phyloP scores from a whole-genome alignment of 2,888 invertebrate genomes.

The Ametastegia equiseti region DNA sequence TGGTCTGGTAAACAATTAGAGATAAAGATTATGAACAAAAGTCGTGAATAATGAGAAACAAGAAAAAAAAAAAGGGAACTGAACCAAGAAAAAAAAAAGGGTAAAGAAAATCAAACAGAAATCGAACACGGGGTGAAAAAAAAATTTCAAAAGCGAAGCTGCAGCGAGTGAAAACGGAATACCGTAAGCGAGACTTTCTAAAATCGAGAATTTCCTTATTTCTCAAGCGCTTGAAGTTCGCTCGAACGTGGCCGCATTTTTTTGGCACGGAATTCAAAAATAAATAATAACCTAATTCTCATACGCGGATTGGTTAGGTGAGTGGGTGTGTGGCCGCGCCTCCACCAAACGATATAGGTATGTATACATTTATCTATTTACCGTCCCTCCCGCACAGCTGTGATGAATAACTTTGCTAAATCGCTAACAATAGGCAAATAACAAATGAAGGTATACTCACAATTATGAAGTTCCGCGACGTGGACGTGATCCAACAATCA shows the following conservation, averaged over 20 bases:
- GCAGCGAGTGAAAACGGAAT: background rate
- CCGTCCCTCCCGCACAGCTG: slow-evolving; percentile 9
- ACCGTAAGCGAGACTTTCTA: background rate
- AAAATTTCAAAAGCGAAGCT: background rate
- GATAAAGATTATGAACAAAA: background rate
- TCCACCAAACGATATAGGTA: slow-evolving; percentile 23
- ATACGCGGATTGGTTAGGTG: slow-evolving; percentile 12
- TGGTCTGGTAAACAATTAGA: background rate
- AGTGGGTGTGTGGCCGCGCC: slow-evolving; percentile 40
- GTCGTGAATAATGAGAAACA: background rate
- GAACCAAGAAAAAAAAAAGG: background rate
- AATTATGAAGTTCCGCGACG: background rate
- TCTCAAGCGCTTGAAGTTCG: background rate
- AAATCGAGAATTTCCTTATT: background rate
- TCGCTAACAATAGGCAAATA: background rate
- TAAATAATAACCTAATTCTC: background rate
- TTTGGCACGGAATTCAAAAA: background rate
- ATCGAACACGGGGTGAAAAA: background rate
- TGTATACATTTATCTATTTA: background rate
- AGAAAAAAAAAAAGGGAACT: background rate
- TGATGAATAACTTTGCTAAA: background rate
- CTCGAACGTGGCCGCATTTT: background rate
- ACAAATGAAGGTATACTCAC: background rate
- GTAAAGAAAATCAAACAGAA: background rate
- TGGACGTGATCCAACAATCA: background rate